Percentiles rank a stretch among this genome's conserved stretches.
Conservation (phyloP, 2,113 vertebrate species). For the Halcyon senegalensis region DNA sequence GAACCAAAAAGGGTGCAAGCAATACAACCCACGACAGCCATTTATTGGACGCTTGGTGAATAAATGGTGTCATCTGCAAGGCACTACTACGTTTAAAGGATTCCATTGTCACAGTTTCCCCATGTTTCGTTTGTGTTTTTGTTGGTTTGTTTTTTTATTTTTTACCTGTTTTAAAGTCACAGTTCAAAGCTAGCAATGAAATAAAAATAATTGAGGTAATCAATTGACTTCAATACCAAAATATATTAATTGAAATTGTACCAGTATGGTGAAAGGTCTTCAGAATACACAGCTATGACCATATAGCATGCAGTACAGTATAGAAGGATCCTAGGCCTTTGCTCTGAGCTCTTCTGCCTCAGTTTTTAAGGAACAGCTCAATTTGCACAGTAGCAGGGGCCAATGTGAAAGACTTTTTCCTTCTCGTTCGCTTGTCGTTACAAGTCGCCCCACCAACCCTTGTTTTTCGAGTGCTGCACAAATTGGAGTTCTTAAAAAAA, state of each 20-base stretch:
- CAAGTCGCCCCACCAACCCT: background rate
- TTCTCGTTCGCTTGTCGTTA: background rate
- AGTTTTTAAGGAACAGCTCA: constrained; percentile 68
- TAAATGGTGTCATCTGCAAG: constrained; percentile 72
- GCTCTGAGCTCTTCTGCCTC: constrained; percentile 27
- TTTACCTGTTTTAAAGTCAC: constrained; percentile 76
- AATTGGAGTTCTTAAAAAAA: constrained; percentile 81
- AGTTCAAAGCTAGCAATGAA: constrained; percentile 72
- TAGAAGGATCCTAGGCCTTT: constrained; percentile 26
- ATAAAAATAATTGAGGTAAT: constrained; percentile 80
- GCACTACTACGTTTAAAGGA: constrained; percentile 76
- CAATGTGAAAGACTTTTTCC: background rate
- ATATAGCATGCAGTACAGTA: constrained; percentile 68
- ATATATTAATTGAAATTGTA: constrained; percentile 67
- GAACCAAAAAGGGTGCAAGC: background rate
- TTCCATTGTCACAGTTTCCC: constrained; percentile 70
- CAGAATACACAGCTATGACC: constrained; percentile 58
- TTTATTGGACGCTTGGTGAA: constrained; percentile 25
- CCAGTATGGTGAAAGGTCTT: constrained; percentile 93
- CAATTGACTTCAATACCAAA: constrained; percentile 77
- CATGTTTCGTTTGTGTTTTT: background rate
- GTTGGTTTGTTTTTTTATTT: background rate
- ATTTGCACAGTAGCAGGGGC: constrained; percentile 32
- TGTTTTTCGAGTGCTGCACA: constrained; percentile 45
- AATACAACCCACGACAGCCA: constrained; percentile 56